Conservation (phyloP, 2,113 vertebrate genomes). For the Proterorhinus semilunaris region DNA sequence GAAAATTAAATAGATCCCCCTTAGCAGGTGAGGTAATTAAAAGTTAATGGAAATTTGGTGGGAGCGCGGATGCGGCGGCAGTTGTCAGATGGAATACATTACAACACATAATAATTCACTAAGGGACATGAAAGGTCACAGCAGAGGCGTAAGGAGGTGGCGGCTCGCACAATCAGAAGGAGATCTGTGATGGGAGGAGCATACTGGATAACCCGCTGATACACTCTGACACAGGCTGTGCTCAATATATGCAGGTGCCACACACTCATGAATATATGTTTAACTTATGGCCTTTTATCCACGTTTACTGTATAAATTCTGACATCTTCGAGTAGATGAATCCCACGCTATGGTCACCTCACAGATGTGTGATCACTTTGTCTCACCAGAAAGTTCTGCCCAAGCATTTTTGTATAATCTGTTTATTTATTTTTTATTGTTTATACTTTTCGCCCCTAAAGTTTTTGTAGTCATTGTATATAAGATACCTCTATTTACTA, state of each 20-base stretch:
- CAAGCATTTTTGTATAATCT: too few relatives aligned
- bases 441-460: too few relatives aligned
- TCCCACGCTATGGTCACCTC: neutral
- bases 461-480: too few relatives aligned
- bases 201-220: conserved; percentile 21
- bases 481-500: too few relatives aligned
- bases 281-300: conserved; percentile 2
- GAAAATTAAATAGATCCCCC: conserved; percentile 61
- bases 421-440: too few relatives aligned
- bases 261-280: conserved; percentile 25
- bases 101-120: conserved; percentile 50
- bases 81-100: conserved; percentile 47
- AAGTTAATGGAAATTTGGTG: conserved; percentile 55
- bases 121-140: conserved; percentile 35
- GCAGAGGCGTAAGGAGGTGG: conserved; percentile 21
- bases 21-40: conserved; percentile 60
- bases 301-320: neutral
- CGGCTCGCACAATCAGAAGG: conserved; percentile 25
- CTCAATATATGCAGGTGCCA: conserved; percentile 3
- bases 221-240: neutral
- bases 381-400: too few relatives aligned
- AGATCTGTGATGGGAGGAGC: conserved; percentile 23
- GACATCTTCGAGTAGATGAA: neutral
- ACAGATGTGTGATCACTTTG: too few relatives aligned
- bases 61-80: conserved; percentile 30